Percentiles rank a stretch among this genome's conserved stretches.
phyloP scores from a whole-genome alignment of 2,888 invertebrate species.

The Drosophila planitibia region DNA sequence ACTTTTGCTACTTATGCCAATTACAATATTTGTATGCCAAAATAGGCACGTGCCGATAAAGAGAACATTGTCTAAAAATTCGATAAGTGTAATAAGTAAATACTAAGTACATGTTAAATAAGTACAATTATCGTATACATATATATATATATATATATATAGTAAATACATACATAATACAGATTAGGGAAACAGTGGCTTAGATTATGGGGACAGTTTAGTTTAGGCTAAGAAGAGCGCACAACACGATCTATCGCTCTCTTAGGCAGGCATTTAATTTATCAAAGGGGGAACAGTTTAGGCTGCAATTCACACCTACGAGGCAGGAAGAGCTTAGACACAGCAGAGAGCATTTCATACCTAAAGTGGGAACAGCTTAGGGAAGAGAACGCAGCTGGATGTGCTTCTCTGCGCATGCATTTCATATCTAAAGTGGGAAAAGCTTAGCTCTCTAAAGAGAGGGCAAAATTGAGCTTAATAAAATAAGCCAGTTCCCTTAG shows the following conservation, averaged over 20 bases:
- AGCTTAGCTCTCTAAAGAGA: neutral
- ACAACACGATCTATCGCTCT: neutral
- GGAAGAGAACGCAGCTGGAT: neutral
- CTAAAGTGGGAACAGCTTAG: neutral
- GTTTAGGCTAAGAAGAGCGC: neutral
- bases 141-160: neutral
- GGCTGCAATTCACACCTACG: neutral
- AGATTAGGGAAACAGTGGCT: conserved; percentile 9
- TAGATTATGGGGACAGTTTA: neutral
- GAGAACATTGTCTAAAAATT: conserved; percentile 43
- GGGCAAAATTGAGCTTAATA: too few species aligned
- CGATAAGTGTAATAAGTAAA: conserved; percentile 21
- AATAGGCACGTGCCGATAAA: conserved; percentile 31
- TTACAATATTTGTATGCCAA: conserved; percentile 24
- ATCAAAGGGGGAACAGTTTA: neutral
- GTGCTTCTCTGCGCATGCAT: neutral
- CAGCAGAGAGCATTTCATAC: neutral
- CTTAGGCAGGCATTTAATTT: neutral
- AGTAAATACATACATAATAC: conserved; percentile 26
- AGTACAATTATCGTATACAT: conserved; percentile 28
- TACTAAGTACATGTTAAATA: conserved; percentile 29
- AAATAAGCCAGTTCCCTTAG: neutral
- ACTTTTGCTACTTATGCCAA: conserved; percentile 25
- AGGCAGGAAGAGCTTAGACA: neutral
- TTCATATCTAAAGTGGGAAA: neutral